Conservation (phyloP, 1,140 invertebrate species). For the Gryllus bimaculatus region DNA sequence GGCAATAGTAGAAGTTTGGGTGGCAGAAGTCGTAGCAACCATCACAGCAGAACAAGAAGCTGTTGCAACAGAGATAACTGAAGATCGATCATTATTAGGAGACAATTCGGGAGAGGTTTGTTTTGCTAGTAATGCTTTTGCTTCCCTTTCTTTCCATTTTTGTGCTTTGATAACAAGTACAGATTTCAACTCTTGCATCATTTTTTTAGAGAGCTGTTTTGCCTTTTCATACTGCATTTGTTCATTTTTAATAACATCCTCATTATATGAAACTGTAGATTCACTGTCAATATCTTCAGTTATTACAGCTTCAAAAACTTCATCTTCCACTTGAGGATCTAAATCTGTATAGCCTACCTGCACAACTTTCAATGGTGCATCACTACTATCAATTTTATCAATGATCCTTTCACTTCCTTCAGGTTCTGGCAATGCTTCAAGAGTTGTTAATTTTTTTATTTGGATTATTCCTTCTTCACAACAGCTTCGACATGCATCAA, state of each 20-base stretch:
- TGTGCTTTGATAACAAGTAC: conserved; percentile 7
- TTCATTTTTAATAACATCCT: neutral
- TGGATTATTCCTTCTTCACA: neutral
- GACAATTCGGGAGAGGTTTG: neutral
- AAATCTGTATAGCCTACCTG: conserved; percentile 7
- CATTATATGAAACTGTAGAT: neutral
- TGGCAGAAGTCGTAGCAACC: neutral
- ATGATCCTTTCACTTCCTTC: neutral
- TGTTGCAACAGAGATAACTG: neutral
- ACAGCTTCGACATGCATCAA: conserved; percentile 4
- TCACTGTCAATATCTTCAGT: conserved; percentile 1
- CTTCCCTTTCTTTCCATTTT: conserved; percentile 11
- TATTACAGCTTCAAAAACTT: conserved; percentile 14
- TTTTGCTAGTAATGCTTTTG: conserved; percentile 8
- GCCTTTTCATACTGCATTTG: neutral
- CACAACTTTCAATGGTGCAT: neutral
- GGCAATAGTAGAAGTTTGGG: neutral
- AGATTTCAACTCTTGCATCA: conserved; percentile 8
- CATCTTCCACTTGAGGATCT: conserved; percentile 14
- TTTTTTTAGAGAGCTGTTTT: conserved; percentile 2
- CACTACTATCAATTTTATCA: neutral
- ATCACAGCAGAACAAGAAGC: neutral
- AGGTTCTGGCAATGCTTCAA: neutral
- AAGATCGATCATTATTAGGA: neutral
- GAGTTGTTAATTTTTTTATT: neutral